Evolutionary conservation across 2,797 vertebrate genomes (phyloP).

Genomic region (Peromyscus nudipes): DNA sequence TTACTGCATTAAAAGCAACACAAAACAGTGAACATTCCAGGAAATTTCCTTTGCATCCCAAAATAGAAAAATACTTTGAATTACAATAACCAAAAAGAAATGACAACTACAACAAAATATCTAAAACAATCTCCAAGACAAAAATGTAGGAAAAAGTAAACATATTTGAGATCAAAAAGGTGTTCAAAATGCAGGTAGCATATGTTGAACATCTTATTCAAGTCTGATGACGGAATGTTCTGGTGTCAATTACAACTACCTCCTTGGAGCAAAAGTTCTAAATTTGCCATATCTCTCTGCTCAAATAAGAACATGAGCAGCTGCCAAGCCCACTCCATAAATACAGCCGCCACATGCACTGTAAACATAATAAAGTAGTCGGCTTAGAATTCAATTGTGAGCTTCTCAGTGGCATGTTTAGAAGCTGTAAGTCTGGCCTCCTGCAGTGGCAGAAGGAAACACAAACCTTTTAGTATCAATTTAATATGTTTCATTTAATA

Average conservation of each 20-base stretch:
- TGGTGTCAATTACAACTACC: constrained; percentile 71
- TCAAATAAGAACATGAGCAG: constrained; percentile 58
- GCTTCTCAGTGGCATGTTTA: constrained; percentile 20
- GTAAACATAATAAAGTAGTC: constrained; percentile 10
- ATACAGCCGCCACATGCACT: constrained; percentile 67
- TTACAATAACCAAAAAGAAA: background rate
- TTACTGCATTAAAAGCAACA: background rate
- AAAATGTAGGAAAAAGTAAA: background rate
- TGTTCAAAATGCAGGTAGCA: background rate
- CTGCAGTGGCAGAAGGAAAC: background rate
- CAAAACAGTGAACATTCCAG: background rate
- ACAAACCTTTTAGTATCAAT: constrained; percentile 40
- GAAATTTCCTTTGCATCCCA: background rate
- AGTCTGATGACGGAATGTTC: constrained; percentile 52
- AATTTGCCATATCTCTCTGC: constrained; percentile 59
- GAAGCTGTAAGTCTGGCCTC: constrained; percentile 47
- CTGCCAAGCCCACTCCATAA: constrained; percentile 73
- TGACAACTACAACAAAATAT: background rate
- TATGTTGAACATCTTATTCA: constrained; percentile 49
- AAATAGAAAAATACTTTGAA: constrained; percentile 20
- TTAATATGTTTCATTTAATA: constrained; percentile 24
- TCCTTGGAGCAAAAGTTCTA: constrained; percentile 69
- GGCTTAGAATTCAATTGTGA: background rate
- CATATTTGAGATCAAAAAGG: background rate
- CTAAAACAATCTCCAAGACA: background rate